phyloP scores from a whole-genome alignment of 2,888 invertebrate genomes.

The Flexamia atlantica region DNA sequence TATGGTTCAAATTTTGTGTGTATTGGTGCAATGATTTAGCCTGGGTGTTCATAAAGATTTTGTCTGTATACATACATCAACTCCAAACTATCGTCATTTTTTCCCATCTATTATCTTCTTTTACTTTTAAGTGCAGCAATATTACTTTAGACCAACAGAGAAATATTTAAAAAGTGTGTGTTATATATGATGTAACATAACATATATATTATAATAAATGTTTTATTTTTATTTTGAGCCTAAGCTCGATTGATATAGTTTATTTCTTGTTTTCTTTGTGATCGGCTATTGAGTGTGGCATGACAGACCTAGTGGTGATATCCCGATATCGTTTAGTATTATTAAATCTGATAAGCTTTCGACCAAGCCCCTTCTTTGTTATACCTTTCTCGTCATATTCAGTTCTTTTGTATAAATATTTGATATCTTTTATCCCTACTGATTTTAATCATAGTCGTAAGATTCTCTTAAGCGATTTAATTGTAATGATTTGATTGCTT shows the following conservation, averaged over 20 bases:
- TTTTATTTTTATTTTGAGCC: slow-evolving; percentile 50
- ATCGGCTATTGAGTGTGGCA: slow-evolving; percentile 57
- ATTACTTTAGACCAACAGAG: slow-evolving; percentile 11
- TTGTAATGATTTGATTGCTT: slow-evolving; percentile 57
- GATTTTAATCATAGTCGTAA: slow-evolving; percentile 58
- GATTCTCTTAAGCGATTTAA: slow-evolving; percentile 53
- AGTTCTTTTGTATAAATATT: slow-evolving; percentile 63
- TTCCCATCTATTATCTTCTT: neutral
- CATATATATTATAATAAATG: slow-evolving; percentile 54
- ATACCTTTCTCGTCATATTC: slow-evolving; percentile 46
- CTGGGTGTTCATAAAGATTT: too few relatives aligned
- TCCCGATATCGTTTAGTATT: slow-evolving; percentile 59
- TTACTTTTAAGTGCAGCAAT: slow-evolving; percentile 8
- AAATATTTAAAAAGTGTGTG: slow-evolving; percentile 26
- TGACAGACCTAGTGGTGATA: slow-evolving; percentile 47
- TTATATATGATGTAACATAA: slow-evolving; percentile 51
- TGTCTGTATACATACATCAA: too few relatives aligned
- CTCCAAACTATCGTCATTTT: neutral
- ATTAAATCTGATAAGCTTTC: slow-evolving; percentile 50
- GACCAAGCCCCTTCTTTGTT: slow-evolving; percentile 52
- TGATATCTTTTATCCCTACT: slow-evolving; percentile 53
- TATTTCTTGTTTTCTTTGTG: slow-evolving; percentile 55
- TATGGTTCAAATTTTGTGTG: too few relatives aligned
- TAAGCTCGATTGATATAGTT: slow-evolving; percentile 50
- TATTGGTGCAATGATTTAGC: too few relatives aligned